A percentile compares a stretch with the other conserved stretches of the same genome.
Conservation (phyloP, 1,140 invertebrate species). For the Potamilus streckersoni region DNA sequence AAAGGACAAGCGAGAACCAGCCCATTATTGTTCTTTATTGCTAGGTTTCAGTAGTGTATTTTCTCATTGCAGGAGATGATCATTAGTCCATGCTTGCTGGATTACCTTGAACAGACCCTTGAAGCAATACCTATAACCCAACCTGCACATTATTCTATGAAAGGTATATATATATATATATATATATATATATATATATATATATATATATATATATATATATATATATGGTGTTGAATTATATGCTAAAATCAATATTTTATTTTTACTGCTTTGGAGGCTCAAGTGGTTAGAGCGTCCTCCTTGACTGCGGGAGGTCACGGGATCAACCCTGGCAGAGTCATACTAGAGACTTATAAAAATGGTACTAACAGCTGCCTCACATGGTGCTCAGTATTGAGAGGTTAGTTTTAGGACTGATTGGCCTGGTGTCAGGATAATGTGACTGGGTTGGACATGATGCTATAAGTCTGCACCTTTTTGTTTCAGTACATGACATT, state of each 20-base stretch:
- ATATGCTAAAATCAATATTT: neutral
- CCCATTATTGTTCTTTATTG: neutral
- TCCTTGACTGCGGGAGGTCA: no score
- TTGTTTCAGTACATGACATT: no score
- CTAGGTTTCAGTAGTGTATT: neutral
- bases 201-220: neutral
- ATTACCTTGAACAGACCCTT: constrained; percentile 67
- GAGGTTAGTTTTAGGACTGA: no score
- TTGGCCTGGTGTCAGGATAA: no score
- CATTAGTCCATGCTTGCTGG: constrained; percentile 66
- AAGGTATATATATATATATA: neutral
- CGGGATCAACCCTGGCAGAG: no score
- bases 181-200: neutral
- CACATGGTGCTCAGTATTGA: no score
- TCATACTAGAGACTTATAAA: no score
- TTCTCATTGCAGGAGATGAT: constrained; percentile 62
- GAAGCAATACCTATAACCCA: constrained; percentile 59
- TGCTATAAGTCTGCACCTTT: no score
- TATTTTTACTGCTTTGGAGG: no score
- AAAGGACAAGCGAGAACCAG: no score
- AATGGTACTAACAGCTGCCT: neutral
- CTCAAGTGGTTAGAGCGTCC: no score
- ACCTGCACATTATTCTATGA: constrained; percentile 18
- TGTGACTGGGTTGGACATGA: no score
- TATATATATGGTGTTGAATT: neutral